Conservation (phyloP, 2,888 invertebrate genomes). For the Stenichneumon culpator region DNA sequence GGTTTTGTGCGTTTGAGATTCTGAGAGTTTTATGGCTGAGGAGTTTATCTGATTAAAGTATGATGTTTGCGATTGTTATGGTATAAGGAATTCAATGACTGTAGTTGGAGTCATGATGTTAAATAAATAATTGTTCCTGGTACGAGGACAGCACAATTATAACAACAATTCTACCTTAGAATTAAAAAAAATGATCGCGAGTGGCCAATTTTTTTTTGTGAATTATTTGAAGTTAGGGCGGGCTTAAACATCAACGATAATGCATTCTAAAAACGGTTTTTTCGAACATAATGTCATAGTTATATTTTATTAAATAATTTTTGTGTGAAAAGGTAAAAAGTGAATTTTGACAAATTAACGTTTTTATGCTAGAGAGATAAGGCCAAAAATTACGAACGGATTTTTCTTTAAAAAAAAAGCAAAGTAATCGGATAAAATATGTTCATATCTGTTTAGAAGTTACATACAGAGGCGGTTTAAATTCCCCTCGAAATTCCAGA, state of each 20-base stretch:
- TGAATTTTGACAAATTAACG: not conserved
- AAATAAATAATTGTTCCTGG: constrained; percentile 1
- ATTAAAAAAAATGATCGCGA: not conserved
- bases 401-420: not conserved
- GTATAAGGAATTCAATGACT: constrained; percentile 45
- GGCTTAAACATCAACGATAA: not conserved
- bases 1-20: constrained; percentile 56
- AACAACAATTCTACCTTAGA: not conserved
- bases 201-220: not conserved
- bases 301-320: not conserved
- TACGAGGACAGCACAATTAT: not conserved
- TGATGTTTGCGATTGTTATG: constrained; percentile 64
- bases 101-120: constrained; percentile 29
- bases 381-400: not conserved
- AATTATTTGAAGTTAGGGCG: not conserved
- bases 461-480: not conserved
- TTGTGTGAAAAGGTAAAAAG: not conserved
- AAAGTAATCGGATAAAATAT: not conserved
- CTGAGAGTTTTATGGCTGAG: constrained; percentile 55
- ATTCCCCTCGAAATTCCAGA: constrained; percentile 1
- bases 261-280: not conserved
- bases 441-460: not conserved
- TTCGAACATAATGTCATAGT: not conserved
- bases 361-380: not conserved
- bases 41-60: constrained; percentile 50